Conservation (phyloP, 1,140 invertebrate species). For the Ladona fulva region DNA sequence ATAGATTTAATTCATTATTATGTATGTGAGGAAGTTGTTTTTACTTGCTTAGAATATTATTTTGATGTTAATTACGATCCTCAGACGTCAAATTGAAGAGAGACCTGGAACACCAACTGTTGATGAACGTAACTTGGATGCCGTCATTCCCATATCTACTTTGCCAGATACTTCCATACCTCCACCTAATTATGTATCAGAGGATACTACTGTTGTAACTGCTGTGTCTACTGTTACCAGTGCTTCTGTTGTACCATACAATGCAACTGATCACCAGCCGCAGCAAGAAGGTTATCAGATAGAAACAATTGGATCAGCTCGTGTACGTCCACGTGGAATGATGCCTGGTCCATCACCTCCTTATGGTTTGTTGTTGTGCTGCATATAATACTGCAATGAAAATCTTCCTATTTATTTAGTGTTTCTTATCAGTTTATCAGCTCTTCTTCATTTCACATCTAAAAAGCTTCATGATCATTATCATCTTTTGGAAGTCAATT, state of each 20-base stretch:
- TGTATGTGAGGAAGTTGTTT: too few relatives aligned
- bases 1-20: too few relatives aligned
- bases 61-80: too few relatives aligned
- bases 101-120: constrained; percentile 60
- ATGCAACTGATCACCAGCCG: neutral
- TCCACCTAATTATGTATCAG: constrained; percentile 20
- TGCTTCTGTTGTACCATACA: neutral
- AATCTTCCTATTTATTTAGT: too few relatives aligned
- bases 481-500: too few relatives aligned
- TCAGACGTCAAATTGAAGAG: constrained; percentile 45
- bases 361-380: neutral
- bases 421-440: too few relatives aligned
- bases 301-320: neutral
- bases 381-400: too few relatives aligned
- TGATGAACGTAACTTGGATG: constrained; percentile 38
- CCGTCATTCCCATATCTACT: neutral
- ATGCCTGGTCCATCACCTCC: neutral
- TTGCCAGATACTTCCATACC: constrained; percentile 24
- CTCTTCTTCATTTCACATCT: too few relatives aligned
- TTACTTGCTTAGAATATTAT: too few relatives aligned
- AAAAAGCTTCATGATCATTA: too few relatives aligned
- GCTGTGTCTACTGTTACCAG: neutral
- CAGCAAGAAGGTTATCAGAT: neutral
- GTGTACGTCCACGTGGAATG: neutral
- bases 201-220: neutral